Evolutionary conservation across 2,113 vertebrate species (phyloP).

Genomic region (Dasypus novemcinctus): DNA sequence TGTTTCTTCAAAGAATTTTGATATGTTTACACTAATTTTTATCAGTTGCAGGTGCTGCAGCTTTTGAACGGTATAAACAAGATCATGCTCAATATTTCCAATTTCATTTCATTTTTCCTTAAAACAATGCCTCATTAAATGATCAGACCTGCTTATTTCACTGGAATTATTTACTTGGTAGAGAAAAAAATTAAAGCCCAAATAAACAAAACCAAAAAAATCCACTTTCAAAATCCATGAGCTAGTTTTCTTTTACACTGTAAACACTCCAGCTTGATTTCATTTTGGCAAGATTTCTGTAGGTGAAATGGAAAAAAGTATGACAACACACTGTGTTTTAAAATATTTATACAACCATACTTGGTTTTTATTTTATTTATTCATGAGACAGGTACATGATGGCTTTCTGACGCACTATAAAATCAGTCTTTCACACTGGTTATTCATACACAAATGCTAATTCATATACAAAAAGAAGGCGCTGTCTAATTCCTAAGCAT

Average conservation of each 20-base stretch:
- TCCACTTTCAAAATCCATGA: constrained; percentile 10
- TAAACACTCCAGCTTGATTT: constrained; percentile 58
- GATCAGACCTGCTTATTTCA: constrained; percentile 62
- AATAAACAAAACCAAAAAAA: constrained; percentile 57
- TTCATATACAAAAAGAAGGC: constrained; percentile 27
- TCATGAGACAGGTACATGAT: neutral
- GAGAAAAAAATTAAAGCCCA: constrained; percentile 17
- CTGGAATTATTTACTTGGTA: constrained; percentile 31
- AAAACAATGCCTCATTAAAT: constrained; percentile 34
- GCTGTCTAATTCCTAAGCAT: neutral
- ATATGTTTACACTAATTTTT: constrained; percentile 65
- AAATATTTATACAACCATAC: neutral
- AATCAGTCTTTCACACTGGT: constrained; percentile 54
- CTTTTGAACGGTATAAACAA: constrained; percentile 53
- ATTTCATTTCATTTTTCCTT: neutral
- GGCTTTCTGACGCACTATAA: neutral
- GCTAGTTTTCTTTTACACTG: constrained; percentile 3
- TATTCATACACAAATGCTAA: constrained; percentile 20
- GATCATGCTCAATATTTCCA: constrained; percentile 40
- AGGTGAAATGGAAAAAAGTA: constrained; percentile 64
- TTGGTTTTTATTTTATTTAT: neutral
- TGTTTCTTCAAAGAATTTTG: constrained; percentile 53
- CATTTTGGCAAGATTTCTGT: constrained; percentile 26
- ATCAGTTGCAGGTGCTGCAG: constrained; percentile 52
- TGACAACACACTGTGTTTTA: constrained; percentile 27